Evolutionary conservation across 2,888 invertebrate genomes (phyloP).

Genomic region (Phrixothrix hirtus): DNA sequence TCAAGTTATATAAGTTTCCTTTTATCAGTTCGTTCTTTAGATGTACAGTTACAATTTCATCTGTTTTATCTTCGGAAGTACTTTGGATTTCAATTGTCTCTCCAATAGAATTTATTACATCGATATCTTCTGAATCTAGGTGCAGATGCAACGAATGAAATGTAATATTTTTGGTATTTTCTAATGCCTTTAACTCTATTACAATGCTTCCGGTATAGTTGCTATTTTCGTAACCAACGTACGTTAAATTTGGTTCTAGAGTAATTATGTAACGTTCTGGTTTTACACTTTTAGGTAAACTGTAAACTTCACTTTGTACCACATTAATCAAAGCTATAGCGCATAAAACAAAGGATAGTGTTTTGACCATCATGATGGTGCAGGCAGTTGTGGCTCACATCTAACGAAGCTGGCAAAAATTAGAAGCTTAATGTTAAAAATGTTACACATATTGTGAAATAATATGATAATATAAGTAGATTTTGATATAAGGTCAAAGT

Average conservation of each 20-base stretch:
- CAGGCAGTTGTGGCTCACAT: too few species aligned
- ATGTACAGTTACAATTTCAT: constrained; percentile 6
- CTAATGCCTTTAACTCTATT: constrained; percentile 1
- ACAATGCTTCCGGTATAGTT: constrained; percentile 12
- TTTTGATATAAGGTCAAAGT: too few species aligned
- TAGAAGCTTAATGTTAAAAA: too few species aligned
- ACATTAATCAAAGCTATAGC: background rate
- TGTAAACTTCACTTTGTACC: constrained; percentile 3
- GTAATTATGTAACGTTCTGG: constrained; percentile 10
- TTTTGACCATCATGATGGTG: too few species aligned
- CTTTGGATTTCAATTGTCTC: background rate
- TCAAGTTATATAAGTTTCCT: background rate
- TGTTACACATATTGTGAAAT: too few species aligned
- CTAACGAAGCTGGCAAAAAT: too few species aligned
- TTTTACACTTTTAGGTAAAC: constrained; percentile 4
- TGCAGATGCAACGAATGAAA: background rate
- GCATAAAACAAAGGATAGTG: background rate
- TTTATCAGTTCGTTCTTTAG: background rate
- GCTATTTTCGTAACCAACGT: background rate
- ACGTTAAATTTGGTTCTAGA: constrained; percentile 1
- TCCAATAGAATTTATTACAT: background rate
- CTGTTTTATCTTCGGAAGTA: background rate
- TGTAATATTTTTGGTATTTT: constrained; percentile 3
- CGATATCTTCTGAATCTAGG: background rate
- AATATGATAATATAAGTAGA: too few species aligned